Evolutionary conservation across 2,797 vertebrate genomes (phyloP).

Genomic region (Potorous gilbertii): DNA sequence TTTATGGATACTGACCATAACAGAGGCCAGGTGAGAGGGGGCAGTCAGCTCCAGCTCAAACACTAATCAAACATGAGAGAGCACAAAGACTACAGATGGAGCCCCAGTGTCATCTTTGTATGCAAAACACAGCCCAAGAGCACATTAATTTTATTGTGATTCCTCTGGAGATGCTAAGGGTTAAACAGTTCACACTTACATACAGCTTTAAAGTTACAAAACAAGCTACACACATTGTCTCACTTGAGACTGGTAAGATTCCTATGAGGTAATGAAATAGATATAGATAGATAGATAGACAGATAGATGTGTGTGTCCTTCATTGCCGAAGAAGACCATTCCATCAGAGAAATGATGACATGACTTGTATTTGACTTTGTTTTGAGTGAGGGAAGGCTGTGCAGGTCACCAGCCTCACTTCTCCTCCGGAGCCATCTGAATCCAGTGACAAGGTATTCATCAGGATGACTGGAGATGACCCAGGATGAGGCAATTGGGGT

Average conservation of each 20-base stretch:
- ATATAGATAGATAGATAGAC: too few relatives aligned
- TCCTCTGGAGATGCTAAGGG: neutral
- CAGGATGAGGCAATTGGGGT: too few relatives aligned
- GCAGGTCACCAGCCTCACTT: too few relatives aligned
- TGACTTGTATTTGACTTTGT: too few relatives aligned
- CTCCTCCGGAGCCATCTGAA: too few relatives aligned
- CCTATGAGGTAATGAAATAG: too few relatives aligned
- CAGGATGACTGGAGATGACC: too few relatives aligned
- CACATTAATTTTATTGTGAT: neutral
- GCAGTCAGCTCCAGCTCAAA: neutral
- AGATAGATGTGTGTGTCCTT: too few relatives aligned
- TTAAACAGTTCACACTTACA: neutral
- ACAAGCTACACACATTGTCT: neutral
- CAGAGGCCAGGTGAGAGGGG: neutral
- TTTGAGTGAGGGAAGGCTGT: too few relatives aligned
- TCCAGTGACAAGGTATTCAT: too few relatives aligned
- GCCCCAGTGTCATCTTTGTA: neutral
- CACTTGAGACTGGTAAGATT: neutral
- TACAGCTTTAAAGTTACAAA: neutral
- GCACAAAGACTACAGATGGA: neutral
- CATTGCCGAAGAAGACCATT: too few relatives aligned
- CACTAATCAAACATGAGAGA: neutral
- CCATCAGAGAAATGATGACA: too few relatives aligned
- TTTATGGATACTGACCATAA: neutral
- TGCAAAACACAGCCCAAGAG: neutral